Evolutionary conservation across 2,888 invertebrate species (phyloP).

Genomic region (Xestia sexstrigata): DNA sequence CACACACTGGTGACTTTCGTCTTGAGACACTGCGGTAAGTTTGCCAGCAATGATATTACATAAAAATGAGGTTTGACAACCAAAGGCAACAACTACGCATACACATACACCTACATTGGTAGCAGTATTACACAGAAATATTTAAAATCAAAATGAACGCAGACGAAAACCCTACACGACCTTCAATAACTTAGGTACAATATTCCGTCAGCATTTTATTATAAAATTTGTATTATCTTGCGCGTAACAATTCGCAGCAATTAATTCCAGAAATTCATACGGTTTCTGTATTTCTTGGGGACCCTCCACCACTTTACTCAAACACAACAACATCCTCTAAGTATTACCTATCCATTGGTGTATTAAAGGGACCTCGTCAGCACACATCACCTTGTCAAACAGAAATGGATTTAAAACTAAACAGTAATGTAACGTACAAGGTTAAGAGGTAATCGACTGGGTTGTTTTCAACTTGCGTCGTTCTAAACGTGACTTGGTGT

Average conservation of each 20-base stretch:
- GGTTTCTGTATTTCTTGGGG: constrained; percentile 40
- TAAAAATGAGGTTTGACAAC: too few relatives aligned
- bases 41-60: background rate
- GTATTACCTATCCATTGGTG: constrained; percentile 24
- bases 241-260: constrained; percentile 39
- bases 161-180: background rate
- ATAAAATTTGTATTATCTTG: constrained; percentile 26
- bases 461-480: constrained; percentile 18
- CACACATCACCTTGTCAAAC: background rate
- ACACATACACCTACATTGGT: too few relatives aligned
- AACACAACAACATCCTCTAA: background rate
- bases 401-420: constrained; percentile 30
- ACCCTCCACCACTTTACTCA: constrained; percentile 13
- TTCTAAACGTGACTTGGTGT: constrained; percentile 55
- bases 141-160: background rate
- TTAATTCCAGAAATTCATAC: constrained; percentile 51
- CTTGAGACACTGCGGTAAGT: too few relatives aligned
- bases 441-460: constrained; percentile 8
- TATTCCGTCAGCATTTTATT: constrained; percentile 13
- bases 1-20: too few relatives aligned
- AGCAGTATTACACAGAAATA: background rate
- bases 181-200: constrained; percentile 13
- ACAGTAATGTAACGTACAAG: background rate
- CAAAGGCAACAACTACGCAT: background rate
- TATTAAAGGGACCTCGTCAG: background rate